Evolutionary conservation across 2,888 invertebrate species (phyloP).

Genomic region (Germaria angustata): DNA sequence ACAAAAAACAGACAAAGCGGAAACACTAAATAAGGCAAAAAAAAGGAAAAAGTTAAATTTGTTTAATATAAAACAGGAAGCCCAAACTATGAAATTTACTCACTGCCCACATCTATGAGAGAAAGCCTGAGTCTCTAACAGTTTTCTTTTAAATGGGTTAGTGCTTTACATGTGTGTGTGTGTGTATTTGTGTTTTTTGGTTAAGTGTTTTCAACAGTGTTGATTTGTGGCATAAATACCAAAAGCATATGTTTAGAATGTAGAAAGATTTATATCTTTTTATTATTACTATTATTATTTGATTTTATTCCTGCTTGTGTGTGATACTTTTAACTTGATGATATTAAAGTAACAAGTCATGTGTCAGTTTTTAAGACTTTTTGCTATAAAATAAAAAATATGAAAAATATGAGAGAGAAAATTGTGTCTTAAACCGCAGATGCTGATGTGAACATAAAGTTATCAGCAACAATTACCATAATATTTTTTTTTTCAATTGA

Average conservation of each 20-base stretch:
- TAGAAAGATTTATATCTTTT: neutral
- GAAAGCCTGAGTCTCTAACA: neutral
- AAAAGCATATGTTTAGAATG: neutral
- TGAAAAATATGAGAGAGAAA: neutral
- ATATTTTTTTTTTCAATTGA: neutral
- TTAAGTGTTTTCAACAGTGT: conserved; percentile 29
- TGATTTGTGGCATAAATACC: conserved; percentile 18
- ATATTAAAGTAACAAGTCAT: conserved; percentile 29
- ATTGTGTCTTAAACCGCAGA: neutral
- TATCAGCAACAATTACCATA: conserved; percentile 19
- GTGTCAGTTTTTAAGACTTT: conserved; percentile 19
- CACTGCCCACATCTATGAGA: neutral
- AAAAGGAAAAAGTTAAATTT: neutral
- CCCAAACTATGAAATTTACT: conserved; percentile 15
- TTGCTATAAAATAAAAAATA: neutral
- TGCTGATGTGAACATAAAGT: neutral
- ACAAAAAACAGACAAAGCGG: neutral
- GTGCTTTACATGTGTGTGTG: neutral
- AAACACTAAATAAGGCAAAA: neutral
- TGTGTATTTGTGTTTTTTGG: too few relatives aligned
- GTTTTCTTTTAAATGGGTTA: conserved; percentile 2
- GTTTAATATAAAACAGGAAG: neutral
- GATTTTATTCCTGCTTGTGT: neutral
- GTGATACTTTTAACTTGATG: neutral
- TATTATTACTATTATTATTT: neutral